Evolutionary conservation across 2,113 vertebrate genomes (phyloP), one percentile per base, ranked within the genome.

Genomic region (Amia ocellicauda): DNA sequence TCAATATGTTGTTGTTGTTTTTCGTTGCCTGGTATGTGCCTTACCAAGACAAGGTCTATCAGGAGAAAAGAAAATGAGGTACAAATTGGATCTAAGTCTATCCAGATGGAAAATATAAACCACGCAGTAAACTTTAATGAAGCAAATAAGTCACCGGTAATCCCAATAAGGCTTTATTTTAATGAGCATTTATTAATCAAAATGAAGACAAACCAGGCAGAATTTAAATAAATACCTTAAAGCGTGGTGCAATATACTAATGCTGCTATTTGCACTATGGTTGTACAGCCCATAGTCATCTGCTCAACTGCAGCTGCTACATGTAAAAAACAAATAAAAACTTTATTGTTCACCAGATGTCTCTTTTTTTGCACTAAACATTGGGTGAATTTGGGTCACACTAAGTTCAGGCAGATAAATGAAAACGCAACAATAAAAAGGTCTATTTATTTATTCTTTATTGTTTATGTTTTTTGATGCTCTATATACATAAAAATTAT

Each of bases 341-440:
- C 69, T 82, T 87, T 86, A 89, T 83, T 80, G 77, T 79, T 80
- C 77, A 78, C 83, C 88, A 90, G 85, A 82, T 89, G 84, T 85
- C 85, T 71, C 71, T 58, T 75, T 66, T 78, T 80, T 59, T 72
- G 81, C n/a, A n/a, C 74, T 73, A 68, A 28, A 61, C 75, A 66
- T 83, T 69, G 70, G 64, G 56, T 70, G 77, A 71, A 80, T 78
- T 53, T 24, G 22, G 86, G 84, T 91, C 86, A 88, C 67, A 16
- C 45, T 64, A 77, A 82, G 78, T 86, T 88, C 84, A 84, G 60
- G 5, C n/a, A n/a, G n/a, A n/a, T n/a, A n/a, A n/a, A n/a, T n/a
- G n/a, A n/a, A n/a, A n/a, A n/a, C n/a, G 11, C 11, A 7, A 36
- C 11, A 7, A 7, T 36, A 36, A 36, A 36, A 36, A 36, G 5